Base-by-base conservation (phyloP, 2,888 invertebrate species). In the Neelides folsomi region DNA sequence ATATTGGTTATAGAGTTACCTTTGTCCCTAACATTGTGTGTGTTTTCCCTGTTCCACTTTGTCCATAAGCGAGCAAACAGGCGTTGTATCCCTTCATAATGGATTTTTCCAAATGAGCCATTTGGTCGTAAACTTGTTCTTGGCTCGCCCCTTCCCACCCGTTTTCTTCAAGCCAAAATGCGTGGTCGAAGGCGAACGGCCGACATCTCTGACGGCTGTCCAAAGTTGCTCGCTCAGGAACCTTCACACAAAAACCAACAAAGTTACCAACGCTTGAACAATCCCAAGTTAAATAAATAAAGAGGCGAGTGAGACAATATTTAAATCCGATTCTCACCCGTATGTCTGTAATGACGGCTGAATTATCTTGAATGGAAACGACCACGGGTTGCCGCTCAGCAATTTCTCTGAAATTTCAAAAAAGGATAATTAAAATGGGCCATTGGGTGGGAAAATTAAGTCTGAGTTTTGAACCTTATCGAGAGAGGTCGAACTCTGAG, bases 51-150 rank as follows among this genome's bases (percentile, higher is more conserved):
- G 73, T 70, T 8, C 73, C 71, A 19, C 71, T 72, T 64, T 73
- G 73, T 9, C 73, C 74, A 60, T 74, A 73, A 3, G 73, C 73
- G 49, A 73, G 68, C 19, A 74, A 66, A 62, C 73, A 73, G 18
- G 71, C 71, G 64, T 74, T 74, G 68, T 72, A 74, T 0, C 84
- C 81, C 2, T 73, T 73, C 52, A 76, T 74, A 9, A 83, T 71
- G 34, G 79, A 77, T 20, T 76, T 73, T 46, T 82, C 71, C 19
- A 84, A 77, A 19, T 73, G 73, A 3, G 83, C 83, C 54, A 85
- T 72, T 35, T 76, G 76, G 51, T 77, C 73, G 67, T 80, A 85
- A 47, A 84, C 74, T 80, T 81, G 56, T 13, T 55, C 50, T 39
- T 64, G 64, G 10, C 45, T 40, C 8, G 64, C 60, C 27, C 58